Evolutionary conservation across 2,113 vertebrate genomes (phyloP), one percentile per base, ranked within the genome.

Genomic region (Casuarius casuarius): DNA sequence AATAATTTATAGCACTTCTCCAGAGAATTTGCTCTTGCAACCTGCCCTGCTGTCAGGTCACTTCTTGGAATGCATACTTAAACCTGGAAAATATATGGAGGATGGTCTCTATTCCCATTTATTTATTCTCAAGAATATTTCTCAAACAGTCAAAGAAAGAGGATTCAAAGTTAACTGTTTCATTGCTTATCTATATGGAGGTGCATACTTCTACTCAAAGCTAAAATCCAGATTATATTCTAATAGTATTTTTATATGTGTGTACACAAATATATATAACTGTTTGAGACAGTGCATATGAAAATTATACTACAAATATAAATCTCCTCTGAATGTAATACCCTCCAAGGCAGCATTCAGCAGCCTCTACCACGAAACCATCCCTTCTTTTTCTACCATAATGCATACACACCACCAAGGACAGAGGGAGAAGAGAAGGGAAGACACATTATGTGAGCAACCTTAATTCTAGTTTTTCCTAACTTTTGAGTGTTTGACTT

Each of bases 61-160:
- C 66, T 92, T 77, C 75, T 86, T 95, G 89, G 93, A 97, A 97
- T 90, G 76, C 54, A 54, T 38, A 72, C 68, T 70, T 52, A 97
- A 97, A 98, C 84, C 79, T 94, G 93, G 91, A 96, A 96, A 95
- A 90, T 94, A 84, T 44, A 78, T 51, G 85, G 87, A 95, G 61
- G 46, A 66, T 44, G 29, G 74, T 84, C 59, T 92, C 88, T 80
- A 82, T 94, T 97, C 96, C 89, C 88, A 87, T 87, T 93, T 96
- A 96, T 97, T 98, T 97, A 97, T 62, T 88, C 51, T 95, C 33
- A 90, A 91, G 63, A 72, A 91, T 93, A 94, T 95, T 95, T 95
- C 84, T 94, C 92, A 89, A 93, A 86, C 40, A 95, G 75, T 81
- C 63, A 87, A 79, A 93, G 59, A 26, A 95, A 86, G 1, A 23